Base-by-base conservation (phyloP, 2,113 vertebrate species). In the Bubo bubo region DNA sequence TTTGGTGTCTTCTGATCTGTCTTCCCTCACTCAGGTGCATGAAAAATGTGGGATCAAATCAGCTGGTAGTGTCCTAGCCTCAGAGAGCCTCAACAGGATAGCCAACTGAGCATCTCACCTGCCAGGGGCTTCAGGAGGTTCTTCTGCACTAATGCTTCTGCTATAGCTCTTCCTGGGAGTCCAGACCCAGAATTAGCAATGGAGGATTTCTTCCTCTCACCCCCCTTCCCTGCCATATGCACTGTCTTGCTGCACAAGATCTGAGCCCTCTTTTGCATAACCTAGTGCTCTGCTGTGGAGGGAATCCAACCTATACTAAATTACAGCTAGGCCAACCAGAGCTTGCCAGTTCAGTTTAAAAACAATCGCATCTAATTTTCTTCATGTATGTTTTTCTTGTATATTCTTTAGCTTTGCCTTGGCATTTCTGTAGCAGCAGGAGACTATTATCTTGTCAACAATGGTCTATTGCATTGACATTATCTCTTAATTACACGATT, bases 401-500 rank as follows among this genome's bases (percentile, higher is more conserved):
- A 94, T 96, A 93, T 92, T 89, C 85, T 92, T 95, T 96, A 95
- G 63, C 50, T 91, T 90, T 94, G 87, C 92, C 95, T 94, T 97
- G 97, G 88, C 86, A 96, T 98, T 98, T 98, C 92, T 94, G 76
- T 82, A 93, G 86, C 96, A 97, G 96, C 81, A 93, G 96, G 95
- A 97, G n/a, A 79, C 96, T 96, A 96, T 98, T 98, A 97, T 98
- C 97, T 97, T 98, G 97, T 98, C 97, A 98, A 92, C 97, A 97
- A 93, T 96, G 95, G 95, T 98, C 97, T 98, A 96, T 91, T 87
- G 97, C 96, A 82, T 90, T 98, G 96, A 97, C 97, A 98, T 98
- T 98, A 98, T 97, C 97, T 98, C 96, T 98, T 98, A 98, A 98
- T 98, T 98, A 98, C 88, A 97, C 97, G 97, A 97, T 98, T 98